Conservation (phyloP, 2,888 invertebrate genomes). For the Apotomis turbidana region DNA sequence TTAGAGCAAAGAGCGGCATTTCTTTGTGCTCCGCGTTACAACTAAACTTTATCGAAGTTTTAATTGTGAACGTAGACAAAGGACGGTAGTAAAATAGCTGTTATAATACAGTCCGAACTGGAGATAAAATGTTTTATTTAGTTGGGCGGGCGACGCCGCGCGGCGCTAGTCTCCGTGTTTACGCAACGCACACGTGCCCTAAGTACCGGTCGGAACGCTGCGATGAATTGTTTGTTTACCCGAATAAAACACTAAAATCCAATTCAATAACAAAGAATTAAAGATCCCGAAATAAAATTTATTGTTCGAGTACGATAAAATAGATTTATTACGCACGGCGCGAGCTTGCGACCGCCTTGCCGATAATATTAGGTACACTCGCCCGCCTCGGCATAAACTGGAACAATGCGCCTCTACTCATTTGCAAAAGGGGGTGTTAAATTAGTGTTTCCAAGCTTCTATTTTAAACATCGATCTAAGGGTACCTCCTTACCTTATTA, state of each 20-base stretch:
- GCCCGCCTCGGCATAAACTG: conserved; percentile 39
- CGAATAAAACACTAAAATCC: conserved; percentile 84
- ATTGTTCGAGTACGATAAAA: conserved; percentile 83
- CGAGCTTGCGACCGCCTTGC: conserved; percentile 55
- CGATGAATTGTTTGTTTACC: conserved; percentile 83
- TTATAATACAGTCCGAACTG: conserved; percentile 69
- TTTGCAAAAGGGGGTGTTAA: conserved; percentile 26
- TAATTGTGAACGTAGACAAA: conserved; percentile 80
- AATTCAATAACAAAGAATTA: conserved; percentile 85
- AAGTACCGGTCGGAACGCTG: conserved; percentile 76
- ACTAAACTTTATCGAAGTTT: conserved; percentile 79
- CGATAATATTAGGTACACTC: conserved; percentile 72
- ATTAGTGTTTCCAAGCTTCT: conserved; percentile 25
- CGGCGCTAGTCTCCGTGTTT: conserved; percentile 63
- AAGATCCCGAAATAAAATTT: conserved; percentile 84
- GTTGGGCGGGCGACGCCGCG: conserved; percentile 66
- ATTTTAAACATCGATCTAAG: too few species aligned
- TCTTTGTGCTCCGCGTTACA: conserved; percentile 71
- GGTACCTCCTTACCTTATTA: too few species aligned
- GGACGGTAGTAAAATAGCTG: conserved; percentile 69
- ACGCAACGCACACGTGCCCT: conserved; percentile 75
- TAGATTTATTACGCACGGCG: conserved; percentile 72
- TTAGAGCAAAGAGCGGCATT: conserved; percentile 74
- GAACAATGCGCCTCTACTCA: conserved; percentile 32
- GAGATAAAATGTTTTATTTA: conserved; percentile 79